Conservation (phyloP, 2,888 invertebrate species). For the Drosophila helvetica region DNA sequence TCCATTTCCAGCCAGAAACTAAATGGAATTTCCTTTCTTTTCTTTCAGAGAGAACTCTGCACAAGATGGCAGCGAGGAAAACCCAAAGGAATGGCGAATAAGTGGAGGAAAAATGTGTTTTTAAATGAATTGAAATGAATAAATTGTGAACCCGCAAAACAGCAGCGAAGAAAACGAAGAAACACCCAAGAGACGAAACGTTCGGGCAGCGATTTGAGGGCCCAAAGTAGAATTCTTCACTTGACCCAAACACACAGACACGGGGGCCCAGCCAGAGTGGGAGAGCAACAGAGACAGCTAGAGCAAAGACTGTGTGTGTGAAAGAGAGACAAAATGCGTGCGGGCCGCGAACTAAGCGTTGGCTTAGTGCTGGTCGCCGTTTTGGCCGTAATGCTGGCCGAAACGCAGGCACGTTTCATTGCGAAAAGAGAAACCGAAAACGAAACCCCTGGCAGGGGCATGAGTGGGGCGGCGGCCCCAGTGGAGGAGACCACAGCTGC, state of each 20-base stretch:
- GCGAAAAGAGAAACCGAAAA: conserved; percentile 68
- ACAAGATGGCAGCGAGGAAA: background rate
- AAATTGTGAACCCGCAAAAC: conserved; percentile 15
- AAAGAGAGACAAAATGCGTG: conserved; percentile 50
- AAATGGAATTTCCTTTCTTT: background rate
- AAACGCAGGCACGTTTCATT: conserved; percentile 67
- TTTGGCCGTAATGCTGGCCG: conserved; percentile 35
- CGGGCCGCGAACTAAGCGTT: conserved; percentile 28
- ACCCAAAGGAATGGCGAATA: background rate
- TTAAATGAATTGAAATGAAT: background rate
- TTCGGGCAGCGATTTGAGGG: conserved; percentile 40
- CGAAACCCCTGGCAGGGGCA: conserved; percentile 19
- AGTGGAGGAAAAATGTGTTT: conserved; percentile 10
- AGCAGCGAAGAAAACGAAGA: conserved; percentile 23
- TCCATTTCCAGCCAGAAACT: background rate
- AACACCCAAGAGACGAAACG: conserved; percentile 18
- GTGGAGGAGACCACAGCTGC: too few relatives aligned
- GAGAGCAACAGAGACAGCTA: conserved; percentile 12
- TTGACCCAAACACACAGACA: conserved; percentile 29
- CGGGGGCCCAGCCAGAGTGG: too few relatives aligned
- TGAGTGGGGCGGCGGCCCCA: conserved; percentile 38
- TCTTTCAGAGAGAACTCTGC: background rate
- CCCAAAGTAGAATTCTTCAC: conserved; percentile 46
- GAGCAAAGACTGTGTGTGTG: conserved; percentile 2
- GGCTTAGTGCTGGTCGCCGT: conserved; percentile 46